Conservation (phyloP, 2,888 invertebrate species). For the Crossocerus cetratus region DNA sequence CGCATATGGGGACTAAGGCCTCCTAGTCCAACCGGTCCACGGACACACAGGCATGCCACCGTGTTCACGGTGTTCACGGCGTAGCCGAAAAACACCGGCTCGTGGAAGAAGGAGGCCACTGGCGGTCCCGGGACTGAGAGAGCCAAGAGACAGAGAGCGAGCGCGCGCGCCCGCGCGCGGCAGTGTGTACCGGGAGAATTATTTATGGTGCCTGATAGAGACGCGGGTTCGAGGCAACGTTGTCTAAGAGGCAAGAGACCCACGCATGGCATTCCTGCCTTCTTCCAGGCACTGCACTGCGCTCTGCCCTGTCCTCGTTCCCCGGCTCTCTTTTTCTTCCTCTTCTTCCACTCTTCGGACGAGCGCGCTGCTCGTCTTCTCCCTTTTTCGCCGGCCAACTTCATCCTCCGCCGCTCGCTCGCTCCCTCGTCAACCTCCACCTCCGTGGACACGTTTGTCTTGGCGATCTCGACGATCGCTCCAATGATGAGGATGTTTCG, state of each 20-base stretch:
- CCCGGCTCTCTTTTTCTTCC: conserved; percentile 2
- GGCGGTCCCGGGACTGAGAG: conserved; percentile 19
- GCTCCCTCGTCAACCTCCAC: conserved; percentile 51
- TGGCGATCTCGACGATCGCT: conserved; percentile 20
- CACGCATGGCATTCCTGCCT: conserved; percentile 73
- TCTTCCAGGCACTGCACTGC: conserved; percentile 40
- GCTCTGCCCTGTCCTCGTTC: conserved; percentile 31
- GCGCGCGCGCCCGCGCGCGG: conserved; percentile 29
- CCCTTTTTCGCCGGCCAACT: conserved; percentile 46
- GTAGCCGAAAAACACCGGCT: conserved; percentile 54
- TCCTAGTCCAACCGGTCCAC: conserved; percentile 63
- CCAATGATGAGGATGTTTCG: conserved; percentile 36
- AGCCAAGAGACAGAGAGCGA: not conserved
- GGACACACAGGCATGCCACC: conserved; percentile 47
- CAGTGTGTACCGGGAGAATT: conserved; percentile 64
- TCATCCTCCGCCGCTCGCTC: conserved; percentile 42
- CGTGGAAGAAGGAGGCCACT: conserved; percentile 10
- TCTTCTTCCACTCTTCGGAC: conserved; percentile 18
- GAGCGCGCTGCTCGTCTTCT: conserved; percentile 40
- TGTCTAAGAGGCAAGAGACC: conserved; percentile 73
- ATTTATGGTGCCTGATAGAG: conserved; percentile 77
- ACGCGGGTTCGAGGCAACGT: conserved; percentile 72
- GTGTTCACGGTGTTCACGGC: conserved; percentile 50
- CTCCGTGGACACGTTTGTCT: conserved; percentile 44
- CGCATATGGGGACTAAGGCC: conserved; percentile 35